Base-by-base conservation (phyloP, 2,797 vertebrate species). In the Limosa lapponica region DNA sequence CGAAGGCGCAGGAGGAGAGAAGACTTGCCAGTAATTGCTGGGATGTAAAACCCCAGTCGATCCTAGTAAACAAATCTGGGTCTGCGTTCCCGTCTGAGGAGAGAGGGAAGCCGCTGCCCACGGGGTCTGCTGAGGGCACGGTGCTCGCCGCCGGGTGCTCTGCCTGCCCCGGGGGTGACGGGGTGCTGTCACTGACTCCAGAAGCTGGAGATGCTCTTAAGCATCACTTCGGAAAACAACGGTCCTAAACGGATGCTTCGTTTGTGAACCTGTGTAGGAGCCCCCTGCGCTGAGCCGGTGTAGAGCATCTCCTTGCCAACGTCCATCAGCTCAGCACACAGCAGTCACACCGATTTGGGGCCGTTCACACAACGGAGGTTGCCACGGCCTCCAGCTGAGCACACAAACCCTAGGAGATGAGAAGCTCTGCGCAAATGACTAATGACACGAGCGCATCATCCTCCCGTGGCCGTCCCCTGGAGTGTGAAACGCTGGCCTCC, bases 121-220 rank as follows among this genome's bases (percentile, higher is more conserved):
- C 0, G 0, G 20, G 39, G 4, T 32, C 78, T 49, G 66, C 75
- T 16, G 8, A 52, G 52, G 85, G 15, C 78, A 51, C 0, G 1
- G 57, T 1, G 52, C 34, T 5, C 0, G 3, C 28, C 3, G 7
- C 10, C 0, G 0, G 16, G n/a, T 8, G 24, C 6, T 4, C 55
- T 36, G 59, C 65, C 80, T 24, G 44, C 25, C 65, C n/a, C 3
- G 6, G 22, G 17, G 28, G 15, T 10, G 4, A 6, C 1, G 0
- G 2, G 30, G 51, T 18, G 55, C 65, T 55, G 44, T 6, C 3
- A 36, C 18, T 59, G 78, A 70, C 62, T 36, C 28, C 15, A 22
- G 72, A 69, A 69, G 46, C 43, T 74, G 41, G 11, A 61, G 34
- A 13, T 32, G 16, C 19, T 69, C 32, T 13, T 43, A 58, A 41